Percentiles rank a stretch among this genome's conserved stretches.
Conservation (phyloP, 2,797 vertebrate species). For the Sandelia bainsii region DNA sequence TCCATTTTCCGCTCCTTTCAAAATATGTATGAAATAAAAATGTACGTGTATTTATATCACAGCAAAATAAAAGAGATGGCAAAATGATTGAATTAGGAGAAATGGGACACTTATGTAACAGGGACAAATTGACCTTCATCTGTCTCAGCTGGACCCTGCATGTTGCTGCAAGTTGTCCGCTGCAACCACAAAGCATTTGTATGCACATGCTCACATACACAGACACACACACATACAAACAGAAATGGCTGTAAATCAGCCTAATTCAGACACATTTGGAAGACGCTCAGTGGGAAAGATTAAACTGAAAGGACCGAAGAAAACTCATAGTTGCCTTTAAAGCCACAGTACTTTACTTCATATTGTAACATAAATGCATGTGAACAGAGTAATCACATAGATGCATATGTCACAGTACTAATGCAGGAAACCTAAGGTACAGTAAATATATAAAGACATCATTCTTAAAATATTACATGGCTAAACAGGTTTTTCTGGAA, state of each 20-base stretch:
- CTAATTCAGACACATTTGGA: constrained; percentile 41
- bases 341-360: background rate
- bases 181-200: constrained; percentile 3
- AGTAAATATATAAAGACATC: background rate
- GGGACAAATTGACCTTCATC: constrained; percentile 71
- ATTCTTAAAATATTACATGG: background rate
- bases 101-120: constrained; percentile 69
- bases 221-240: no score
- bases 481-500: no score
- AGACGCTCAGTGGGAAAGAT: constrained; percentile 31
- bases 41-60: constrained; percentile 41
- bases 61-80: constrained; percentile 16
- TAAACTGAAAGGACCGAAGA: background rate
- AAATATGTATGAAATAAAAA: constrained; percentile 17
- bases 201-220: constrained; percentile 8
- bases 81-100: constrained; percentile 22
- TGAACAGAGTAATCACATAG: background rate
- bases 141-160: constrained; percentile 52
- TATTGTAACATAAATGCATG: no score
- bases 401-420: background rate
- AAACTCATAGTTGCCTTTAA: background rate
- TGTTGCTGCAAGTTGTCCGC: constrained; percentile 37
- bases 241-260: constrained; percentile 25
- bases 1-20: background rate
- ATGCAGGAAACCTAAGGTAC: background rate